These are phyloP conservation scores for Arbacia lixula DNA, from an alignment of 53 echinoderm and acorn worm genomes.

Conservation along the genomic window DNA sequence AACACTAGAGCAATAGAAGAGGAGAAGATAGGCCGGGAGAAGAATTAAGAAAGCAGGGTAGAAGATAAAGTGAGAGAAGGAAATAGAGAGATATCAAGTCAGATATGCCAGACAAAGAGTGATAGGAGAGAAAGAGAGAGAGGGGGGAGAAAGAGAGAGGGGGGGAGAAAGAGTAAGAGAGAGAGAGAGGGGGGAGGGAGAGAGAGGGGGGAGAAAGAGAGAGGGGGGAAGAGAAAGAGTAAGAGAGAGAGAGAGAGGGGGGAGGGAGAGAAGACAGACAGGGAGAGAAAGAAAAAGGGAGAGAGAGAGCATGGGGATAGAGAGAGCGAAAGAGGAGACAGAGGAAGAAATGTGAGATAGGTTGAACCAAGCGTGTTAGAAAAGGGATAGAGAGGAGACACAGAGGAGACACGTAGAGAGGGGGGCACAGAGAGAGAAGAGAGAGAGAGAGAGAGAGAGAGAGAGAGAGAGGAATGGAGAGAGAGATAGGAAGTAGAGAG, in stretches of 20 bases:
- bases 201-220: not conserved
- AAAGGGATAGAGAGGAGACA: too few relatives aligned
- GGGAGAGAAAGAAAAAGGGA: not conserved
- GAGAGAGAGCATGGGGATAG: not conserved
- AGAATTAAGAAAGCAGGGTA: too few relatives aligned
- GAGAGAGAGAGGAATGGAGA: not conserved
- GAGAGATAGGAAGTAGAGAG: not conserved
- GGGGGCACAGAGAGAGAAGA: not conserved
- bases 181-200: slow-evolving; percentile 4
- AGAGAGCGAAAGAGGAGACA: not conserved
- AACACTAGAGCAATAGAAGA: too few relatives aligned
- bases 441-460: not conserved
- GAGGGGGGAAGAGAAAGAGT: not conserved
- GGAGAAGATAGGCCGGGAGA: too few relatives aligned
- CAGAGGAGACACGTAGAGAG: too few relatives aligned
- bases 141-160: not conserved
- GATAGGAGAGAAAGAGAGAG: too few relatives aligned
- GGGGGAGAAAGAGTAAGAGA: not conserved
- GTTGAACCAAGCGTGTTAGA: not conserved
- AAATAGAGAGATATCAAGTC: not conserved
- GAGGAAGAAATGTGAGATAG: not conserved
- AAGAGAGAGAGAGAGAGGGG: not conserved
- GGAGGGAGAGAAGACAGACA: not conserved
- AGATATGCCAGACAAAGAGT: not conserved
- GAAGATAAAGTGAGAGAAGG: not conserved